These are phyloP conservation scores for Stegostoma tigrinum DNA, from an alignment of 2,113 vertebrate species.

Conservation along the genomic window DNA sequence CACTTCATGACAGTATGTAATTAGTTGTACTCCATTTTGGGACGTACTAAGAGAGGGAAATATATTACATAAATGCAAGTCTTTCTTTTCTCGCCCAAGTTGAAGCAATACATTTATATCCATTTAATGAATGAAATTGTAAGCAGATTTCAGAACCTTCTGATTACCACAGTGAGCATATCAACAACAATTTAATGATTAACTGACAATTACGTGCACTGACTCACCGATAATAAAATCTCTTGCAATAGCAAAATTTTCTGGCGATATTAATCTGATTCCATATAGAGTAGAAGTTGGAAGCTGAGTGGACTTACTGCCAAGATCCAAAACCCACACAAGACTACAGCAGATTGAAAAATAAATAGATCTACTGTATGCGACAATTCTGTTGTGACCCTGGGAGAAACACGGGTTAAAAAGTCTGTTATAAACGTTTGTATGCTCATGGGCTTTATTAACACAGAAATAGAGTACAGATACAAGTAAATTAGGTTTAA, in stretches of 20 bases:
- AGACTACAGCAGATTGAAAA: conserved; percentile 90
- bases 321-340: conserved; percentile 84
- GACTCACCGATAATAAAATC: conserved; percentile 80
- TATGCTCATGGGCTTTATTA: neutral
- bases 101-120: neutral
- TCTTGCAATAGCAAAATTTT: conserved; percentile 63
- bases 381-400: conserved; percentile 94
- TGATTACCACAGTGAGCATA: neutral
- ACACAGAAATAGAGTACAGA: neutral
- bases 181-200: neutral
- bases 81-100: neutral
- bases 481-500: neutral
- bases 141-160: neutral
- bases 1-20: neutral
- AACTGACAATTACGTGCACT: neutral
- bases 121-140: neutral
- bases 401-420: conserved; percentile 49
- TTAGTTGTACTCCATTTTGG: neutral
- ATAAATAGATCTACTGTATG: conserved; percentile 88
- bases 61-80: neutral
- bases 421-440: neutral
- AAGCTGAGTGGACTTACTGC: conserved; percentile 67
- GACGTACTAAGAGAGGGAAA: neutral
- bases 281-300: conserved; percentile 75
- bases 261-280: conserved; percentile 73